A percentile compares a stretch with the other conserved stretches of the same genome.
Evolutionary conservation across 2,888 invertebrate species (phyloP).

Genomic region (Xestia ashworthii): DNA sequence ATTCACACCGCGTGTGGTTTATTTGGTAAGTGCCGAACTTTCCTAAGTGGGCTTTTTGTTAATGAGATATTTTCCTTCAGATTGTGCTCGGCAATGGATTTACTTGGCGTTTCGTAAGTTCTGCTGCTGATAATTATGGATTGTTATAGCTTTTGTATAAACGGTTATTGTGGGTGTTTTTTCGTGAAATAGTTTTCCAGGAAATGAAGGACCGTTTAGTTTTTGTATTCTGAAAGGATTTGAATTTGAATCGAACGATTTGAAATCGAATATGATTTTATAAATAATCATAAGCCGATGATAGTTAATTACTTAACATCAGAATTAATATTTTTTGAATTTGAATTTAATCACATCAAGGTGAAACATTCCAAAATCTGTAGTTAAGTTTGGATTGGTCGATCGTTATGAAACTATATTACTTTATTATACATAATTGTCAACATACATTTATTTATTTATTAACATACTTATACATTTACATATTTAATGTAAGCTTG

Average conservation of each 20-base stretch:
- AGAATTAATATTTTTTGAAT: background rate
- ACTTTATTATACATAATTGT: background rate
- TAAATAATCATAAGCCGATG: background rate
- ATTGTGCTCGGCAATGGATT: conserved; percentile 56
- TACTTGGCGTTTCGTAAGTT: conserved; percentile 46
- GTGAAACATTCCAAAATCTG: background rate
- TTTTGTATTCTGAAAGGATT: background rate
- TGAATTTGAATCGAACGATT: background rate
- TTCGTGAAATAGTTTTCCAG: background rate
- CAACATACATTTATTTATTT: too few relatives aligned
- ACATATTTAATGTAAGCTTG: background rate
- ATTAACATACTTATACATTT: too few relatives aligned
- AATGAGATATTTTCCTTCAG: conserved; percentile 69
- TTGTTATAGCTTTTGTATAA: conserved; percentile 27
- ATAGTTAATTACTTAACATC: background rate
- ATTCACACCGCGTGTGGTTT: conserved; percentile 66
- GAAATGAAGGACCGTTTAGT: background rate
- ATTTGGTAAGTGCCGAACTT: conserved; percentile 66
- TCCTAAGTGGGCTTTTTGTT: conserved; percentile 69
- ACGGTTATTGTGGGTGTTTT: conserved; percentile 2
- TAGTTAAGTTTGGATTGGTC: background rate
- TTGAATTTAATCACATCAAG: background rate
- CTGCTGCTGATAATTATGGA: conserved; percentile 9
- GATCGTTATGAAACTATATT: background rate
- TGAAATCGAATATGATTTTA: too few relatives aligned